phyloP scores from a whole-genome alignment of 2,113 vertebrate genomes.

The Corythoichthys haematopterus region DNA sequence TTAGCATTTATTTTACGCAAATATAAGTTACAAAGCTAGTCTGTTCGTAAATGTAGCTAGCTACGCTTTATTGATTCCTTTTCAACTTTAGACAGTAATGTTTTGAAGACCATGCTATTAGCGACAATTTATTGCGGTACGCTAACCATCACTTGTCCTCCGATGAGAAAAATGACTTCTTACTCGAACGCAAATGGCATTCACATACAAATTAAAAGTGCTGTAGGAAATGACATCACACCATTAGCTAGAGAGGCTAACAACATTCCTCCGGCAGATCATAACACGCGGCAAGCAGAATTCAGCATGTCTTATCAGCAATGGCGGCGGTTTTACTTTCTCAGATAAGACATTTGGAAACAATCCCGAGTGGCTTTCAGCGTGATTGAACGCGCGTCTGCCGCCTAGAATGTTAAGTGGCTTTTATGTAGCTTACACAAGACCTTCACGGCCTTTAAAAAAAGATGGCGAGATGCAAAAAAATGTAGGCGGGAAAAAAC shows the following conservation, averaged over 20 bases:
- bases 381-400: conserved; percentile 4
- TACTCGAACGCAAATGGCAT: no score
- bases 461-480: not conserved
- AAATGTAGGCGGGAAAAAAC: not conserved
- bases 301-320: conserved; percentile 22
- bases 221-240: no score
- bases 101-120: no score
- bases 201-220: no score
- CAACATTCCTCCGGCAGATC: not conserved
- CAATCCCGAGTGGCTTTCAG: conserved; percentile 26
- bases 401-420: not conserved
- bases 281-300: conserved; percentile 23
- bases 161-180: no score
- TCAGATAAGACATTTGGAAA: conserved; percentile 33
- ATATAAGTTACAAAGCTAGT: no score
- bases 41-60: no score
- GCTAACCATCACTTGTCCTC: no score
- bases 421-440: conserved; percentile 15
- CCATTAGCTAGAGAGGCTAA: not conserved
- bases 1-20: no score
- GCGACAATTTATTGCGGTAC: no score
- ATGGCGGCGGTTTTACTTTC: conserved; percentile 7
- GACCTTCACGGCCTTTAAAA: not conserved
- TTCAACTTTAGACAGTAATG: no score
- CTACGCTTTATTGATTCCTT: no score